Evolutionary conservation across 35 echinoderm and acorn worm species (phyloP), one percentile per base, ranked within the genome.

Genomic region (Lytechinus pictus): DNA sequence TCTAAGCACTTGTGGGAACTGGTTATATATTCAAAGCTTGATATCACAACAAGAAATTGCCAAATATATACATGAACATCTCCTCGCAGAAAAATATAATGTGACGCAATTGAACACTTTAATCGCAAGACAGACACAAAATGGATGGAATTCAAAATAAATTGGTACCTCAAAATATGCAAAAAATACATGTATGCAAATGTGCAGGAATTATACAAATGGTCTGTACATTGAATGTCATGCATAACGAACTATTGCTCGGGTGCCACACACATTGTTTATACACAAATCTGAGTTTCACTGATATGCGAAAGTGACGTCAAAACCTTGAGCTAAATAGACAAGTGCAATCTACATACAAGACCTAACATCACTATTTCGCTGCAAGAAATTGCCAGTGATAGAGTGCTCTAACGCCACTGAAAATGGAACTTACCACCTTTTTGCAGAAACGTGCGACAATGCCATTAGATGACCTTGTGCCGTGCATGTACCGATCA

Each of bases 131-230:
- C 14, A 71, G 5, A 71, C 13, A 7, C n/a, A 79, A 16, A 79
- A 19, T 79, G 66, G 66, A 79, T 79, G 66, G 66, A 79, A 79
- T n/a, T 24, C 66, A 79, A 79, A 79, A 79, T 79, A 79, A 79
- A 79, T 79, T 24, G 19, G 19, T 79, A 79, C 66, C 66, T n/a
- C n/a, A 79, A n/a, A n/a, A 79, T 79, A 79, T 79, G 66, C 66
- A 60, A 60, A 60, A 44, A 44, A 44, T 10, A 60, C 9, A 60
- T 44, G n/a, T n/a, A n/a, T 60, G 9, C 57, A 79, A 79, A 79
- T n/a, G 66, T 79, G 66, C 66, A 79, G 8, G n/a, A n/a, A 7
- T 71, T 79, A 16, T n/a, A 79, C 3, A 58, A 58, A 24, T 79
- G 14, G 21, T n/a, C 66, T 79, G 66, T 79, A 79, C 66, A 79